These are phyloP conservation scores for Halictus quadricinctus DNA, from an alignment of 2,888 invertebrate genomes.

Conservation along the genomic window DNA sequence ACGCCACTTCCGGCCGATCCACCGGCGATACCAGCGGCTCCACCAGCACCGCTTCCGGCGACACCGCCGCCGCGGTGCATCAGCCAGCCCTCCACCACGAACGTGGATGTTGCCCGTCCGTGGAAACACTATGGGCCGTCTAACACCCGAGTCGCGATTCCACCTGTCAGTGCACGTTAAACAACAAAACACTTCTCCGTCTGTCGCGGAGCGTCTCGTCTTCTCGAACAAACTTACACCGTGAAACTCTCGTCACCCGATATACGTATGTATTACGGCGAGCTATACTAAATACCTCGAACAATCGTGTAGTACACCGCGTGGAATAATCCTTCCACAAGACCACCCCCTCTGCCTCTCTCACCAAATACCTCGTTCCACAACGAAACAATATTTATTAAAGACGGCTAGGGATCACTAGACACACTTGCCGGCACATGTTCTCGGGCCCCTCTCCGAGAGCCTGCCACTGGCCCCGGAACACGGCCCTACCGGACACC, in stretches of 20 bases:
- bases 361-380: neutral
- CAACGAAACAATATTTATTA: neutral
- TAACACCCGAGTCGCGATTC: neutral
- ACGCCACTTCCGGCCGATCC: slow-evolving; percentile 66
- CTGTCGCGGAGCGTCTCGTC: neutral
- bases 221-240: neutral
- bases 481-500: slow-evolving; percentile 55
- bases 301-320: neutral
- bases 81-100: slow-evolving; percentile 83
- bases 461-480: slow-evolving; percentile 58
- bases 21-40: slow-evolving; percentile 69
- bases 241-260: neutral
- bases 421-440: slow-evolving; percentile 49
- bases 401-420: slow-evolving; percentile 28
- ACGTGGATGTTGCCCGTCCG: slow-evolving; percentile 54
- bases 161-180: neutral
- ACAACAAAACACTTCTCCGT: neutral
- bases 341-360: neutral
- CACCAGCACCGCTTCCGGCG: slow-evolving; percentile 80
- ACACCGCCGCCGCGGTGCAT: slow-evolving; percentile 87
- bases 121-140: slow-evolving; percentile 36
- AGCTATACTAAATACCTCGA: neutral
- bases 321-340: neutral
- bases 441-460: slow-evolving; percentile 51
- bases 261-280: neutral